Evolutionary conservation across 2,888 invertebrate genomes (phyloP), one percentile per base, ranked within the genome.

Genomic region (Acleris holmiana): DNA sequence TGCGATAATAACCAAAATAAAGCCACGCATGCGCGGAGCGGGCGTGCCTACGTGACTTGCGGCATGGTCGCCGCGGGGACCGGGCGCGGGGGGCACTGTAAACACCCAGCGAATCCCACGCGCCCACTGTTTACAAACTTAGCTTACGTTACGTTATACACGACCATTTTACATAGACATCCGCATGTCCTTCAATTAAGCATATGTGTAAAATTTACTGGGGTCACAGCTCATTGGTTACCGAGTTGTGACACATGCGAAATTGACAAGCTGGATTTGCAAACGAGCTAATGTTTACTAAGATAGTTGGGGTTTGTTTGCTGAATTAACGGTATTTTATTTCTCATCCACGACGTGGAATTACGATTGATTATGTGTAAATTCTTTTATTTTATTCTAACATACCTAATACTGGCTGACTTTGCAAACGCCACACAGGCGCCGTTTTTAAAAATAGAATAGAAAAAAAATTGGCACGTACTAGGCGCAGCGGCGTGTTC

Each of bases 31-130:
- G 89, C 91, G 91, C 86, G 48, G 44, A 76, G 72, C 62, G 68
- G 69, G 68, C 69, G 71, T 85, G 91, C 91, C 86, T 91, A 91
- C 91, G 91, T 91, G 91, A 91, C 91, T 84, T 41, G 73, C 67
- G 77, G 86, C 91, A 91, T 89, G 90, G 83, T 83, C 71, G 77
- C 79, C 72, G 69, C 56, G 68, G 66, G 66, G 70, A 53, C 62
- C 68, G 73, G 44, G 67, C 70, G 69, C 68, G 68, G 66, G 68
- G 72, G 68, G 67, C 69, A 63, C 51, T 83, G 85, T 87, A 85
- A 87, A 87, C 87, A 88, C 62, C 44, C 54, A 64, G 74, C 76
- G 76, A 82, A 84, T 82, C 85, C 79, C 81, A 83, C 84, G 79
- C 73, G 75, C 76, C 73, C 74, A 68, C 68, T 86, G 82, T 87